Conservation (phyloP, 2,888 invertebrate genomes). For the Tanypteryx hageni region DNA sequence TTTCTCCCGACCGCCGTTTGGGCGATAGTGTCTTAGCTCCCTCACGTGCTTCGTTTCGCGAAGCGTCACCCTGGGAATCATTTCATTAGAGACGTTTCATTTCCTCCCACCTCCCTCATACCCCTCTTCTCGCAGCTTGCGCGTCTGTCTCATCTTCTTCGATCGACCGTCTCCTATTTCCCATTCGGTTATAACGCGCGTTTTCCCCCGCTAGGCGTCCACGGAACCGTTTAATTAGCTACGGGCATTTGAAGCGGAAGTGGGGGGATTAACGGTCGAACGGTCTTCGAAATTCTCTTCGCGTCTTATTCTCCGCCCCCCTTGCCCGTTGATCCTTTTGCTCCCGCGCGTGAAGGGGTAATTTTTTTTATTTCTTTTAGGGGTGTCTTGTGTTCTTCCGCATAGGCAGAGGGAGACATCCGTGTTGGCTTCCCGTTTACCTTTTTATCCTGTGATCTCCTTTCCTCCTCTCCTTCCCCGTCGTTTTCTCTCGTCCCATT, state of each 20-base stretch:
- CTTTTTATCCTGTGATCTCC: background rate
- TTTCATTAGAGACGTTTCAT: constrained; percentile 17
- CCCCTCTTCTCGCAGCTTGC: too few relatives aligned
- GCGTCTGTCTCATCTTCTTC: too few relatives aligned
- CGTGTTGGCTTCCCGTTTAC: background rate
- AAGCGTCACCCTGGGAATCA: background rate
- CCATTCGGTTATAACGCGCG: background rate
- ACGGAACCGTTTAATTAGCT: constrained; percentile 3
- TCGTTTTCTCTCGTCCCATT: background rate
- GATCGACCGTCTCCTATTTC: background rate
- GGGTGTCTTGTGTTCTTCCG: background rate
- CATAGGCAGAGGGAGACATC: background rate
- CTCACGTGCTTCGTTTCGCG: constrained; percentile 8
- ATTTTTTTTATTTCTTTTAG: too few relatives aligned
- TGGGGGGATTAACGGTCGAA: background rate
- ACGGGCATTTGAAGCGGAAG: background rate
- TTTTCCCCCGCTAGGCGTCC: background rate
- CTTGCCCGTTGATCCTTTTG: too few relatives aligned
- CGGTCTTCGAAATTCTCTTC: background rate
- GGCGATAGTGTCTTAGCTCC: background rate
- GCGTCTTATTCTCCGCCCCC: background rate
- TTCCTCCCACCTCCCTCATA: background rate
- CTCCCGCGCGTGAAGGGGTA: too few relatives aligned
- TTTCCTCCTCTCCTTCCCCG: background rate
- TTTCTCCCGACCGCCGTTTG: background rate